A percentile compares a stretch with the other conserved stretches of the same genome.
phyloP scores from a whole-genome alignment of 2,113 vertebrate species.

The Gallinago jamesoni region DNA sequence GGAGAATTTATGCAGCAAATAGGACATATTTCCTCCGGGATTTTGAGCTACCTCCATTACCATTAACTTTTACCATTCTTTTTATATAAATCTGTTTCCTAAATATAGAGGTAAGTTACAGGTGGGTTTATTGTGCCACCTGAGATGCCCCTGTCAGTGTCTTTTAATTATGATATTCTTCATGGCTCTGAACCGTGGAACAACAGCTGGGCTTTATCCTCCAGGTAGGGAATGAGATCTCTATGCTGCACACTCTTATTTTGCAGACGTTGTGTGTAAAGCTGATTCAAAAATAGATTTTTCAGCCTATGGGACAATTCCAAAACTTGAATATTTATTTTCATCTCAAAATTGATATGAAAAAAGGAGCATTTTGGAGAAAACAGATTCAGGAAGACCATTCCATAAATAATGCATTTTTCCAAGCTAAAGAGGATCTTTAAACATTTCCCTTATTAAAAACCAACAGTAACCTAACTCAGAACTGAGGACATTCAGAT shows the following conservation, averaged over 20 bases:
- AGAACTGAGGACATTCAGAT: neutral
- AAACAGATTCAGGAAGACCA: neutral
- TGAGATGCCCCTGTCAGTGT: neutral
- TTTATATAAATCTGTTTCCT: neutral
- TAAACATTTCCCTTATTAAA: neutral
- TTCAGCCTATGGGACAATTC: neutral
- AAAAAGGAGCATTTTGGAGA: neutral
- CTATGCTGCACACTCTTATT: neutral
- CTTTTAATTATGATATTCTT: conserved; percentile 1
- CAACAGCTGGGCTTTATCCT: conserved; percentile 3
- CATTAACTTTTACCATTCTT: neutral
- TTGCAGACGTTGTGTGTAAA: neutral
- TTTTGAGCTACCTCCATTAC: neutral
- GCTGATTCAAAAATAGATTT: neutral
- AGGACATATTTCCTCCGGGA: neutral
- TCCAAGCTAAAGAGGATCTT: neutral
- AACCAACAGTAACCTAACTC: neutral
- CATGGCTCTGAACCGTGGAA: neutral
- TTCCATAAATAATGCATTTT: neutral
- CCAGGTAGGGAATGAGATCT: neutral
- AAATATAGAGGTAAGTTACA: neutral
- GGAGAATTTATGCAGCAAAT: neutral
- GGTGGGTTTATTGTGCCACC: neutral
- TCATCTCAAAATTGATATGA: neutral
- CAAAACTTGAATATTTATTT: neutral